Evolutionary conservation across 2,797 vertebrate genomes (phyloP).

Genomic region (Lerista edwardsae): DNA sequence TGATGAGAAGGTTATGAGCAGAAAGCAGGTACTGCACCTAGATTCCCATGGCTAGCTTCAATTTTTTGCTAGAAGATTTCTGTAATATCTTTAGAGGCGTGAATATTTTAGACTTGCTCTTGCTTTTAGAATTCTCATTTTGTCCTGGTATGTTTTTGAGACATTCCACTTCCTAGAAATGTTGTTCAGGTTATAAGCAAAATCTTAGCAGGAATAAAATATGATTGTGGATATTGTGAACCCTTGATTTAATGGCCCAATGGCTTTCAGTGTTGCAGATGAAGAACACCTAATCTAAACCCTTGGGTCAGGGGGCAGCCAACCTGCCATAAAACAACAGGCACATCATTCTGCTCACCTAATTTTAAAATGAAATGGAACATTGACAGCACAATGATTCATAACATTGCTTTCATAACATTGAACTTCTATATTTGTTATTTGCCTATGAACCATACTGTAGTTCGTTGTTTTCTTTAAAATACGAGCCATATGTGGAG

Average conservation of each 20-base stretch:
- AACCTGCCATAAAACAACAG: neutral
- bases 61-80: constrained; percentile 38
- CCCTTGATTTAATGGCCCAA: neutral
- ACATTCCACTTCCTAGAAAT: constrained; percentile 15
- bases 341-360: neutral
- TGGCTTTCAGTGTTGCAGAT: constrained; percentile 32
- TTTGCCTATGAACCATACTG: neutral
- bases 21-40: constrained; percentile 46
- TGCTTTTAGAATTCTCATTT: constrained; percentile 6
- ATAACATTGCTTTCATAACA: neutral
- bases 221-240: neutral
- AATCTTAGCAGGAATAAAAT: constrained; percentile 30
- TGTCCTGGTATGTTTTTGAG: neutral
- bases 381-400: neutral
- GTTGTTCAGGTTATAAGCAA: constrained; percentile 19
- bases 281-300: constrained; percentile 27
- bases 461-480: too few relatives aligned
- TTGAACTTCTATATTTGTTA: neutral
- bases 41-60: constrained; percentile 59
- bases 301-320: neutral
- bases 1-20: constrained; percentile 42
- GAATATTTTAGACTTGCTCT: constrained; percentile 33
- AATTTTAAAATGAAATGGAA: neutral
- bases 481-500: too few relatives aligned
- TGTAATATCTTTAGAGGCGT: constrained; percentile 40